A percentile compares a stretch with the other conserved stretches of the same genome.
phyloP scores from a whole-genome alignment of 2,113 vertebrate species.

The Xenopus tropicalis region UCB_Xtro_10.0 CM004444.2:163770501-163771000 shows the following conservation, averaged over 20 bases:
- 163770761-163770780: not conserved
- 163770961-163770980: too few species aligned
- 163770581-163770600: conserved; percentile 52
- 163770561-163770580: conserved; percentile 46
- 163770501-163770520: conserved; percentile 41
- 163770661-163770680: conserved; percentile 40
- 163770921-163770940: too few species aligned
- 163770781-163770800: conserved; percentile 1
- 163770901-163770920: too few species aligned
- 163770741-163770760: conserved; percentile 10
- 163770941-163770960: too few species aligned
- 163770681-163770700: conserved; percentile 32
- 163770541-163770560: conserved; percentile 47
- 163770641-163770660: conserved; percentile 43
- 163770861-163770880: not conserved
- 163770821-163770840: not conserved
- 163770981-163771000: too few species aligned
- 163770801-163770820: not conserved
- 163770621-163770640: conserved; percentile 47
- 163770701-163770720: conserved; percentile 43
- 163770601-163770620: conserved; percentile 45
- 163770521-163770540: conserved; percentile 44
- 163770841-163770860: not conserved
- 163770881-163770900: too few species aligned
- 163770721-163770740: conserved; percentile 33